Evolutionary conservation across 2,113 vertebrate genomes (phyloP), one percentile per base, ranked within the genome.

Genomic region (Notothenia coriiceps): DNA sequence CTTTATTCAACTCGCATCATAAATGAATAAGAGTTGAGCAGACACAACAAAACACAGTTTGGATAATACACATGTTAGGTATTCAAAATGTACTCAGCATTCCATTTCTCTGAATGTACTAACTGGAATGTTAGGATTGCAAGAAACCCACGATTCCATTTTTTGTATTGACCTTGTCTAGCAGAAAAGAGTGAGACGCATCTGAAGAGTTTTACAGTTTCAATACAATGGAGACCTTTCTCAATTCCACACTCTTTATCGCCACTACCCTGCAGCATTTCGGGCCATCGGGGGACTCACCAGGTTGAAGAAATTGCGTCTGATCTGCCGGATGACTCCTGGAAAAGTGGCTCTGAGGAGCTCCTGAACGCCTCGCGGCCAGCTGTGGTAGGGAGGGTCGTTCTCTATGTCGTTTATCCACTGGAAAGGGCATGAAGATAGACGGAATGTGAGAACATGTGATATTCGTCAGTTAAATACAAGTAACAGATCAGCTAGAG

Each of bases 351-450:
- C 95, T 74, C 96, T 95, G 57, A 99, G 93, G 54, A 99, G 95
- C 54, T 98, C 97, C 79, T 97, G 96, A 62, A 95, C 93, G 82
- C 96, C 96, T 49, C 94, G 60, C 75, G 98, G 95, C 98, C 98
- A 99, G 13, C 88, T 91, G 22, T 86, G 88, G 79, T 99, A 99
- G 56, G 93, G 92, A 6, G 82, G 78, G 90, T 99, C 98, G 70
- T 92, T 96, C 94, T 99, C 98, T 84, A 99, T 95, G 82, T 99
- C 95, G 92, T 99, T 99, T 68, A 97, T 70, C 98, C 98, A 99
- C 98, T 99, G 70, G 2, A 86, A 83, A 55, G 50, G 1, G 79
- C 5, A 82, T 15, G 40, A 72, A 0, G 60, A 83, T 20, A 29
- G 0, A 22, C 8, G 6, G 63, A 4, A 18, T 47, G 43, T 33